These are phyloP conservation scores for Aradus depressus DNA, from an alignment of 2,888 invertebrate species.

Conservation along the genomic window DNA sequence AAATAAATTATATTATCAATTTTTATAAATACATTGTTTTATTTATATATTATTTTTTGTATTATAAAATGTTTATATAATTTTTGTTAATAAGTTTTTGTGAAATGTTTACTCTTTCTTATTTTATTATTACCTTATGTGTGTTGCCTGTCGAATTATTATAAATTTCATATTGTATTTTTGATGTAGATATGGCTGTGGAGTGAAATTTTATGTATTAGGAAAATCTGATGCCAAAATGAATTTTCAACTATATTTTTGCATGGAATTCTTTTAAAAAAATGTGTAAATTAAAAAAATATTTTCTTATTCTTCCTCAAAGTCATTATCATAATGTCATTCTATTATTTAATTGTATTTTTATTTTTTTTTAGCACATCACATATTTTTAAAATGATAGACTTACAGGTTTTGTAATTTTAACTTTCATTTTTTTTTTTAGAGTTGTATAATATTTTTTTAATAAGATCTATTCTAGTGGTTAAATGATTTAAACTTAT, in stretches of 20 bases:
- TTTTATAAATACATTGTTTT: constrained; percentile 9
- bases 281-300: neutral
- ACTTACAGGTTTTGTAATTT: no score
- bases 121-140: neutral
- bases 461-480: no score
- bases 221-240: constrained; percentile 10
- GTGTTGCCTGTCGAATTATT: constrained; percentile 1
- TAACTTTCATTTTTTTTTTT: no score
- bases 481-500: no score
- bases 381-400: no score
- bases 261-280: constrained; percentile 4
- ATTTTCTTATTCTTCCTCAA: no score
- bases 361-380: no score
- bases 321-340: no score
- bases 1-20: no score
- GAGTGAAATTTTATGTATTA: constrained; percentile 6
- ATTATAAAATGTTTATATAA: neutral
- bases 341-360: no score
- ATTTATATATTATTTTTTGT: constrained; percentile 10
- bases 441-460: no score
- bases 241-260: constrained; percentile 16
- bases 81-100: constrained; percentile 8
- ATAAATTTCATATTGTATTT: neutral
- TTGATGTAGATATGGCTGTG: constrained; percentile 12
- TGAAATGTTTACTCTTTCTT: constrained; percentile 19